Conservation (phyloP, 64 coral and sea anemone species). For the Stichodactyla mertensii region DNA sequence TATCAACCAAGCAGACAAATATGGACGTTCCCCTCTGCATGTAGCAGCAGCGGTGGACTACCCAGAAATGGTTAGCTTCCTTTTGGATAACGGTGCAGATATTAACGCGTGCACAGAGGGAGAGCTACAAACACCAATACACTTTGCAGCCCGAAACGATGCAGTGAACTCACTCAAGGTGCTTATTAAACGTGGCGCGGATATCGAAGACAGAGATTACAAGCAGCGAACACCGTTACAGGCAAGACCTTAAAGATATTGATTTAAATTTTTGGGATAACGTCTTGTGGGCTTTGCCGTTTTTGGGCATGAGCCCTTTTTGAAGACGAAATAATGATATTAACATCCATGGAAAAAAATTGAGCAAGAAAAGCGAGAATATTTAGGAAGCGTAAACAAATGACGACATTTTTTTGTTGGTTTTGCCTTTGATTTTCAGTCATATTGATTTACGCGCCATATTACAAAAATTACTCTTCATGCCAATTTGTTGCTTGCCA, state of each 20-base stretch:
- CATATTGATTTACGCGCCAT: too few species aligned
- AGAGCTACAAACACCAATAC: slow-evolving; percentile 82
- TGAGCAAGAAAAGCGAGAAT: too few species aligned
- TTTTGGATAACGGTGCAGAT: slow-evolving; percentile 75
- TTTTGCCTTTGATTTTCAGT: too few species aligned
- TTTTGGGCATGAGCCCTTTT: too few species aligned
- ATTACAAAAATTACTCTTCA: too few species aligned
- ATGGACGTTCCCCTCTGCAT: slow-evolving; percentile 76
- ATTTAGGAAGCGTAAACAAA: too few species aligned
- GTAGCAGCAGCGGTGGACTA: slow-evolving; percentile 86
- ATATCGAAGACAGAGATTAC: slow-evolving; percentile 76
- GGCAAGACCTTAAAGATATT: slow-evolving; percentile 1
- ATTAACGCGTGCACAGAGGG: slow-evolving; percentile 64
- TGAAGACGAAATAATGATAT: too few species aligned
- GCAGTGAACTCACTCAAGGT: slow-evolving; percentile 74
- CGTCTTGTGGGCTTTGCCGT: too few species aligned
- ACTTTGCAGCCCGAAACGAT: slow-evolving; percentile 91
- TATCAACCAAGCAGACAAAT: slow-evolving; percentile 81
- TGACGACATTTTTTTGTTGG: too few species aligned
- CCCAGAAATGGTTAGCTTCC: slow-evolving; percentile 88
- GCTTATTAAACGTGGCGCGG: slow-evolving; percentile 74
- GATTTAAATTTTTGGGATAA: too few species aligned
- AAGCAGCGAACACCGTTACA: slow-evolving; percentile 83
- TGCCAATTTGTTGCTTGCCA: too few species aligned
- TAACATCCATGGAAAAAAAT: too few species aligned